Evolutionary conservation across 2,797 vertebrate species (phyloP).

Genomic region (Coluber constrictor): DNA sequence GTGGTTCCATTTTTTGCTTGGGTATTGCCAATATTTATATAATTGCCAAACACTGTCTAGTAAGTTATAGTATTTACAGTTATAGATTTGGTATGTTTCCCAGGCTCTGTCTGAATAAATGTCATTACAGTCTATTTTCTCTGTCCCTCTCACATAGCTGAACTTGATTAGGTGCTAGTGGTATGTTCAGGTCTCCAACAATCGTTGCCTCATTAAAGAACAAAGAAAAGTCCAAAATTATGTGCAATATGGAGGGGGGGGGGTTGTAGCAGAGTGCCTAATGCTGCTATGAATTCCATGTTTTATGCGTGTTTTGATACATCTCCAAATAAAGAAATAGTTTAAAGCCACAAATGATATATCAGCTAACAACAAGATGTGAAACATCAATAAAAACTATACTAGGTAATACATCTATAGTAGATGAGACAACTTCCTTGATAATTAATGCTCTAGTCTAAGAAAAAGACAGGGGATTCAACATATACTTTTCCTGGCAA

Average conservation of each 20-base stretch:
- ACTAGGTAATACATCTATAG: neutral
- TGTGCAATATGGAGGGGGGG: neutral
- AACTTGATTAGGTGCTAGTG: neutral
- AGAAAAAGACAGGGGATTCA: neutral
- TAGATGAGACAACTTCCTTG: neutral
- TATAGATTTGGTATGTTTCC: constrained; percentile 11
- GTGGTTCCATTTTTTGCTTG: neutral
- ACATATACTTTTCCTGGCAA: neutral
- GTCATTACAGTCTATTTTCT: neutral
- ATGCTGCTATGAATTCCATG: neutral
- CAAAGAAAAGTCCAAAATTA: neutral
- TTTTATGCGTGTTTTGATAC: neutral
- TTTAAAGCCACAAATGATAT: neutral
- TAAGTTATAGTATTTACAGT: constrained; percentile 33
- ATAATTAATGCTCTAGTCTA: neutral
- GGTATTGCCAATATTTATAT: constrained; percentile 27
- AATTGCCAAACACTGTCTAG: constrained; percentile 29
- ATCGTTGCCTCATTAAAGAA: neutral
- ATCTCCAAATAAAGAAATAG: neutral
- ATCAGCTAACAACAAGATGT: neutral
- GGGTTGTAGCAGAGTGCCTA: too few relatives aligned
- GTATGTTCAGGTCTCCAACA: neutral
- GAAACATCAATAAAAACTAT: neutral
- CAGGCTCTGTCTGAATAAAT: constrained; percentile 22
- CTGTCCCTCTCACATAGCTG: neutral